Percentiles rank a stretch among this genome's conserved stretches.
Evolutionary conservation across 2,888 invertebrate genomes (phyloP).

Genomic region (Imbricaverruca yamaguchii): DNA sequence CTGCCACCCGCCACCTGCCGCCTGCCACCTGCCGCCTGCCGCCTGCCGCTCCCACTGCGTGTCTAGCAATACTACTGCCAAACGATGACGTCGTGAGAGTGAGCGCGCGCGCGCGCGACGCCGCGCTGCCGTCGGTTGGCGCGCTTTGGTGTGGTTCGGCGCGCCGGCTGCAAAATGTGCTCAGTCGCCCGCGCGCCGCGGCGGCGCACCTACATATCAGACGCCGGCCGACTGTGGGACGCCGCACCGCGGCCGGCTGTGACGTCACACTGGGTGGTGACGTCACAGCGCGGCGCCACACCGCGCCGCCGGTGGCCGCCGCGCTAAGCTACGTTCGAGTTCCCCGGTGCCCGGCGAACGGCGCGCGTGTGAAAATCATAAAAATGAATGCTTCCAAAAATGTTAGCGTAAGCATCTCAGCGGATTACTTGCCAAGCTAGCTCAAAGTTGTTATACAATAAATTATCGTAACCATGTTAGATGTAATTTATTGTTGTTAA

Average conservation of each 20-base stretch:
- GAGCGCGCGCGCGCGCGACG: background rate
- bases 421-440: constrained; percentile 21
- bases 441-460: constrained; percentile 22
- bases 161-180: background rate
- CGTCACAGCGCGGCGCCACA: no score
- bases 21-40: no score
- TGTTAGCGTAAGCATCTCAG: constrained; percentile 19
- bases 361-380: constrained; percentile 9
- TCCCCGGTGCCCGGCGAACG: background rate
- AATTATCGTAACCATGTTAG: constrained; percentile 17
- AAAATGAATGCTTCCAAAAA: constrained; percentile 19
- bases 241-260: background rate
- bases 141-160: background rate
- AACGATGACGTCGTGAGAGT: background rate
- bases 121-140: background rate
- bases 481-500: constrained; percentile 15
- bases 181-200: background rate
- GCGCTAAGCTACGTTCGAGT: background rate
- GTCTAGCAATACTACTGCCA: constrained; percentile 20
- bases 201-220: background rate
- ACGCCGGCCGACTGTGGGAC: background rate
- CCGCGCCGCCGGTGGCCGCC: background rate
- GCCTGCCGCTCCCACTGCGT: background rate
- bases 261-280: background rate
- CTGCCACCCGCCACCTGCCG: no score